These are phyloP conservation scores for Tiliqua scincoides DNA, from an alignment of 2,113 vertebrate genomes.

Conservation along the genomic window DNA sequence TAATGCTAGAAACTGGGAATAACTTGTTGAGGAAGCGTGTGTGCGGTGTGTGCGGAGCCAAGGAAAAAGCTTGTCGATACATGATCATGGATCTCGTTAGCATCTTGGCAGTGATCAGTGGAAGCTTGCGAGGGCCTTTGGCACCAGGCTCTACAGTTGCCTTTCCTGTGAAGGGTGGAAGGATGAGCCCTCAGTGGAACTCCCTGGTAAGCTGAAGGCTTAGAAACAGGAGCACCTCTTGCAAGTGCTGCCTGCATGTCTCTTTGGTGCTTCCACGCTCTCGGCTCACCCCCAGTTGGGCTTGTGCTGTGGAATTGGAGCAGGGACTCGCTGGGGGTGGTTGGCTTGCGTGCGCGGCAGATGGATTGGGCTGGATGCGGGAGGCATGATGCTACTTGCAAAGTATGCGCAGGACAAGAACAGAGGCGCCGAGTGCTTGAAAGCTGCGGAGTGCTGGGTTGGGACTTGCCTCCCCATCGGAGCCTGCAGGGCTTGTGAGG, in stretches of 20 bases:
- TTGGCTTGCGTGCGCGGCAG: constrained; percentile 61
- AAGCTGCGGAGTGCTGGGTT: constrained; percentile 87
- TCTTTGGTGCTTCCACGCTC: fast-evolving
- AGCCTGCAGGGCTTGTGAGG: constrained; percentile 93
- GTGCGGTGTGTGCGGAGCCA: constrained; percentile 61
- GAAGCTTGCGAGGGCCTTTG: background rate
- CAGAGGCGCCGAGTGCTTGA: constrained; percentile 96
- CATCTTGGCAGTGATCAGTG: constrained; percentile 6
- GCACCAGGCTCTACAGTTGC: background rate
- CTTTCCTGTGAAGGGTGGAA: background rate
- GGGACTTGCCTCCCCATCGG: constrained; percentile 90
- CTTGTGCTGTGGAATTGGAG: constrained; percentile 60
- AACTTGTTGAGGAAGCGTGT: constrained; percentile 63
- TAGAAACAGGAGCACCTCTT: background rate
- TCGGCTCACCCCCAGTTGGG: background rate
- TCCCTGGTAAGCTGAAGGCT: background rate
- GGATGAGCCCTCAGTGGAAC: background rate
- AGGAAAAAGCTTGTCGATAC: constrained; percentile 61
- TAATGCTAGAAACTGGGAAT: constrained; percentile 52
- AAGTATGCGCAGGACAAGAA: constrained; percentile 97
- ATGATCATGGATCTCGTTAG: constrained; percentile 38
- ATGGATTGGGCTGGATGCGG: constrained; percentile 81
- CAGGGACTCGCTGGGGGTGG: constrained; percentile 20
- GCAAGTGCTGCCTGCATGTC: background rate
- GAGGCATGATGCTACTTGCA: constrained; percentile 94